Conservation (phyloP, 1,140 invertebrate species). For the Sminthurinus signatus region DNA sequence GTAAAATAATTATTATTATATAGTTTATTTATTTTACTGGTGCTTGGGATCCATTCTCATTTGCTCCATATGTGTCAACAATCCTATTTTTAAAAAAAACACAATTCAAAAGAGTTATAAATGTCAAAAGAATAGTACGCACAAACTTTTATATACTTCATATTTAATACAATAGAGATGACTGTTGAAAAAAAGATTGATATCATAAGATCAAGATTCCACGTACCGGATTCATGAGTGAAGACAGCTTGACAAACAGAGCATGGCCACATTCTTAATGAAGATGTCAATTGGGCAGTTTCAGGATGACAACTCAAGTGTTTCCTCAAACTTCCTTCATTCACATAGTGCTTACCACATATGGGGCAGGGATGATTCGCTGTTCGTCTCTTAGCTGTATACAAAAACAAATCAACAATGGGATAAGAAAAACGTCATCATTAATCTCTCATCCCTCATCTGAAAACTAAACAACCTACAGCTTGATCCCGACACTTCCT, state of each 20-base stretch:
- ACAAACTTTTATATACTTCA: no score
- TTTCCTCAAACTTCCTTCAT: conserved; percentile 84
- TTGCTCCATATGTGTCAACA: conserved; percentile 89
- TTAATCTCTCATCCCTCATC: conserved; percentile 1
- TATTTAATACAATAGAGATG: no score
- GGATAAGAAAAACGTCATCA: neutral
- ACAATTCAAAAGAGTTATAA: neutral
- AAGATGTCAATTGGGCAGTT: conserved; percentile 75
- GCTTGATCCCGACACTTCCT: no score
- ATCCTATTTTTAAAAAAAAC: conserved; percentile 53
- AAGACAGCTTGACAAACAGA: conserved; percentile 84
- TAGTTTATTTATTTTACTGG: no score
- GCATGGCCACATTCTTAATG: conserved; percentile 87
- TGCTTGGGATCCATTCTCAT: conserved; percentile 96
- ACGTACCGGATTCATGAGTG: conserved; percentile 83
- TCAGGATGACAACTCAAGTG: conserved; percentile 82
- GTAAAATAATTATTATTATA: no score
- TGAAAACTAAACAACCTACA: neutral
- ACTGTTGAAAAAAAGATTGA: no score
- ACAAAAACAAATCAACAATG: conserved; percentile 13
- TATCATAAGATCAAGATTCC: no score
- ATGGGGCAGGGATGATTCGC: conserved; percentile 90
- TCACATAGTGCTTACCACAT: conserved; percentile 90
- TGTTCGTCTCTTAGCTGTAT: conserved; percentile 78
- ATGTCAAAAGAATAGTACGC: no score